Evolutionary conservation across 2,113 vertebrate genomes (phyloP).

Genomic region (Microtus montanus): DNA sequence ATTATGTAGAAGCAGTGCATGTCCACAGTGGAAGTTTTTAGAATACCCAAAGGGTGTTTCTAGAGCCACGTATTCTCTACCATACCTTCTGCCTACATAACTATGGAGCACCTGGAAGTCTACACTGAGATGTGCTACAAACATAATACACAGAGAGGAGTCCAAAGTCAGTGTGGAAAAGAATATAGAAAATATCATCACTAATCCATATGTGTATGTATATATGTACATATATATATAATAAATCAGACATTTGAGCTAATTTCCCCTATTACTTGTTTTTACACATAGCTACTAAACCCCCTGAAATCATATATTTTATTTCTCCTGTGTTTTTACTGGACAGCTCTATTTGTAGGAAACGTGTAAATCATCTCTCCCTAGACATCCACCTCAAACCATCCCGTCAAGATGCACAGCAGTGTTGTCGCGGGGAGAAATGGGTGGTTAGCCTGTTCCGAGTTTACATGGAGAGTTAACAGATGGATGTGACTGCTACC

Average conservation of each 20-base stretch:
- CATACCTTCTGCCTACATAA: neutral
- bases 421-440: neutral
- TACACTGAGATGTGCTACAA: neutral
- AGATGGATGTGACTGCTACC: conserved; percentile 10
- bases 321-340: neutral
- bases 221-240: neutral
- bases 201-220: neutral
- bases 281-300: neutral
- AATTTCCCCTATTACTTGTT: neutral
- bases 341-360: neutral
- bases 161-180: neutral
- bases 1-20: neutral
- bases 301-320: conserved; percentile 11
- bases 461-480: neutral
- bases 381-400: conserved; percentile 23
- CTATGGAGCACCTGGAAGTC: neutral
- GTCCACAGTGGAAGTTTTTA: neutral
- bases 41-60: neutral
- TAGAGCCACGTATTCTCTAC: neutral
- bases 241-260: conserved; percentile 41
- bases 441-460: neutral
- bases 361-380: neutral
- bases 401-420: neutral
- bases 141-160: neutral
- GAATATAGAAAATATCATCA: neutral